Evolutionary conservation across 1,140 invertebrate genomes (phyloP).

Genomic region (Leptoteleia sp.): DNA sequence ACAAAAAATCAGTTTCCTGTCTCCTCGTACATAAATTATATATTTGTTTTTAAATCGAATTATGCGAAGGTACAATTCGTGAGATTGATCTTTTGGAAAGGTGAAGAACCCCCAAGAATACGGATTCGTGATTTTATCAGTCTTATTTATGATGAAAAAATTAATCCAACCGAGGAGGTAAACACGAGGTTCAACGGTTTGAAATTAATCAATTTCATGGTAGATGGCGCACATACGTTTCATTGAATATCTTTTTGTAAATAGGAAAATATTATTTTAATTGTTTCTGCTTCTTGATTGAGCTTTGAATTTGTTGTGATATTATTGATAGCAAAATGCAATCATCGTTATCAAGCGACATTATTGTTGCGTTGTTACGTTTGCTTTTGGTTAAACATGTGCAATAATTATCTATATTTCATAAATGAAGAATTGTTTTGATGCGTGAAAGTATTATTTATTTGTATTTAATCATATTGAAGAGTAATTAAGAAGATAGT

Average conservation of each 20-base stretch:
- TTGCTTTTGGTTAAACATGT: too few species aligned
- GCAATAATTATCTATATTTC: conserved; percentile 6
- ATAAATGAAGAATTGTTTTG: conserved; percentile 5
- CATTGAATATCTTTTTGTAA: conserved; percentile 21
- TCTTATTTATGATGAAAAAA: conserved; percentile 49
- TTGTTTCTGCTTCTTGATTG: neutral
- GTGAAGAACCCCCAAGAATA: conserved; percentile 36
- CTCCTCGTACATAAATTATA: neutral
- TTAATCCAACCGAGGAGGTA: conserved; percentile 31
- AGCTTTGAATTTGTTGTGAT: conserved; percentile 12
- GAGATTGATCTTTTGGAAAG: conserved; percentile 45
- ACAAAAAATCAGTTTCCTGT: conserved; percentile 27
- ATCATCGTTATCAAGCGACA: too few species aligned
- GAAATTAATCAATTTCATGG: conserved; percentile 48
- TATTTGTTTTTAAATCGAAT: conserved; percentile 14
- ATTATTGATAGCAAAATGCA: too few species aligned
- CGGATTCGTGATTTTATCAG: conserved; percentile 36
- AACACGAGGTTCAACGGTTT: conserved; percentile 19
- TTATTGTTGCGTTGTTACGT: too few species aligned
- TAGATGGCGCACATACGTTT: conserved; percentile 35
- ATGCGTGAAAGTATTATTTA: conserved; percentile 38
- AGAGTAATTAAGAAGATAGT: conserved; percentile 55
- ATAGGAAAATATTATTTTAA: conserved; percentile 6
- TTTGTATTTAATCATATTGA: conserved; percentile 41
- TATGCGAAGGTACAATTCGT: conserved; percentile 5